Conservation (phyloP, 2,888 invertebrate genomes). For the Xestoiulus laeticollis region DNA sequence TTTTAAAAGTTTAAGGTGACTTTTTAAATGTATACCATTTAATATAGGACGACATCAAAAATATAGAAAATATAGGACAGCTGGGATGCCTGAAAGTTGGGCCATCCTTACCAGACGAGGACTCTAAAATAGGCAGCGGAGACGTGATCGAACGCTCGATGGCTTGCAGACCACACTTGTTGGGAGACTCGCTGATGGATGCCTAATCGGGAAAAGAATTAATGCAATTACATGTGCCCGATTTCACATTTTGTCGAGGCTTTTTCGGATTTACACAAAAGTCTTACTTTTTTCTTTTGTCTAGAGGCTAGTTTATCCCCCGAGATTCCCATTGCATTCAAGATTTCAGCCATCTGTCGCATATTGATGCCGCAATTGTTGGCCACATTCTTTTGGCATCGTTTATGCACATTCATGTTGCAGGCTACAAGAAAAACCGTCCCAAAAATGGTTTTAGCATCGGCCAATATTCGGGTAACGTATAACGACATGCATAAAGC, state of each 20-base stretch:
- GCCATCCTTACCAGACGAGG: conserved; percentile 47
- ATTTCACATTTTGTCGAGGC: not conserved
- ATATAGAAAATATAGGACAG: too few relatives aligned
- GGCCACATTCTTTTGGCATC: conserved; percentile 98
- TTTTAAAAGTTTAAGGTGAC: too few relatives aligned
- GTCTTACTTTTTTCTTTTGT: conserved; percentile 62
- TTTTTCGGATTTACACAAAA: not conserved
- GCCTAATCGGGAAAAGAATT: conserved; percentile 58
- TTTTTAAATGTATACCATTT: too few relatives aligned
- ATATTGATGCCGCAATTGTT: conserved; percentile 99
- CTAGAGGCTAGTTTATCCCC: conserved; percentile 79
- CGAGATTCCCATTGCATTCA: conserved; percentile 90
- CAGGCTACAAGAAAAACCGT: conserved; percentile 73
- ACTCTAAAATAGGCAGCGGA: conserved; percentile 60
- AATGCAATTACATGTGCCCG: not conserved
- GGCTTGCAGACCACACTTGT: conserved; percentile 56
- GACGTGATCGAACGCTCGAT: conserved; percentile 60
- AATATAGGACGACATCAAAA: too few relatives aligned
- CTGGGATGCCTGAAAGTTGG: too few relatives aligned
- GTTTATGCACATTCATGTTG: conserved; percentile 97
- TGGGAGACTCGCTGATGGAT: conserved; percentile 63
- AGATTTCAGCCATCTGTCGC: conserved; percentile 93
- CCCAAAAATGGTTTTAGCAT: not conserved
- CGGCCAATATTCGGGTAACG: not conserved
- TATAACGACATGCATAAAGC: not conserved